A percentile compares a stretch with the other conserved stretches of the same genome.
phyloP scores from a whole-genome alignment of 2,113 vertebrate species.

The Isichthys henryi region DNA sequence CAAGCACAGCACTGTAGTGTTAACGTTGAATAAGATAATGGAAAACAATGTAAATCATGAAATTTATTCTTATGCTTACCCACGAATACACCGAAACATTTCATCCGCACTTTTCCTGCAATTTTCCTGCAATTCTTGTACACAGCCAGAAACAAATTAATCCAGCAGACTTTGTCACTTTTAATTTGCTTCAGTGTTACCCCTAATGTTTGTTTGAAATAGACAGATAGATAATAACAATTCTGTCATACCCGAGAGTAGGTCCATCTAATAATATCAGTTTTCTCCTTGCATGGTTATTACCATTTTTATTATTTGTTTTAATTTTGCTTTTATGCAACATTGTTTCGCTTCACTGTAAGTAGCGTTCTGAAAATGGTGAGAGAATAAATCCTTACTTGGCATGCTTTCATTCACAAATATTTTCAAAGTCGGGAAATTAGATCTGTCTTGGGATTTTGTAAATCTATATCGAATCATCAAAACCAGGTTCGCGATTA shows the following conservation, averaged over 20 bases:
- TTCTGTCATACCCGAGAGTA: background rate
- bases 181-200: background rate
- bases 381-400: background rate
- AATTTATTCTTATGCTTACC: background rate
- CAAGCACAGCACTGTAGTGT: too few relatives aligned
- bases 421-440: background rate
- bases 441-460: background rate
- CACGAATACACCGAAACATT: background rate
- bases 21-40: background rate
- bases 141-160: background rate
- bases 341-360: background rate
- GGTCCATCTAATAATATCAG: background rate
- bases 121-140: background rate
- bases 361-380: background rate
- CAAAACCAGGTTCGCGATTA: background rate
- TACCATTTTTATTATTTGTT: background rate
- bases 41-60: background rate
- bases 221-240: background rate
- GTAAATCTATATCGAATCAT: background rate
- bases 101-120: background rate
- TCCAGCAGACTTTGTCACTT: background rate
- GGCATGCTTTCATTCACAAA: background rate
- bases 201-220: background rate
- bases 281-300: background rate
- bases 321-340: background rate